Conservation (phyloP, 30 jellyfish, hydroid and myxozoan genomes). For the Catostylus mosaicus region DNA sequence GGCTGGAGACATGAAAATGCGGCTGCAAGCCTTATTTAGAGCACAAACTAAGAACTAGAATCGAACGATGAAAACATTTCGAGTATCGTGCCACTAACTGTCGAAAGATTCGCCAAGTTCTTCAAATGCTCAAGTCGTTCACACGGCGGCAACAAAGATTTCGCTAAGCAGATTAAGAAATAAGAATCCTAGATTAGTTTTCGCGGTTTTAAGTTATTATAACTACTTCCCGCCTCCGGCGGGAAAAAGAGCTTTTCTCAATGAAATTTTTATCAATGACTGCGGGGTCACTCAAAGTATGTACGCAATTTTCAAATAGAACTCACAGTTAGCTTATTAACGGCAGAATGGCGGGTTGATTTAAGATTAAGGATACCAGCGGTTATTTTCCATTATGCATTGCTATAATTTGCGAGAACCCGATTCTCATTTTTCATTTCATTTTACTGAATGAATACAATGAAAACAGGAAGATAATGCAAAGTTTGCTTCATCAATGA, state of each 20-base stretch:
- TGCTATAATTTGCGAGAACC: too few species aligned
- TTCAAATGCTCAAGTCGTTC: neutral
- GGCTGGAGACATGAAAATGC: too few species aligned
- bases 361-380: too few species aligned
- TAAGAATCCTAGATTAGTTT: neutral
- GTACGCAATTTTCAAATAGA: too few species aligned
- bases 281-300: neutral
- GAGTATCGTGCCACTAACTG: neutral
- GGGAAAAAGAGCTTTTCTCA: neutral
- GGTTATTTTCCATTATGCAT: too few species aligned
- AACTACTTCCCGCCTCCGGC: constrained; percentile 9
- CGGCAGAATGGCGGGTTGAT: too few species aligned
- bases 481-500: too few species aligned
- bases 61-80: neutral
- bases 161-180: neutral
- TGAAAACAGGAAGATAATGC: too few species aligned
- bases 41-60: neutral
- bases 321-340: too few species aligned
- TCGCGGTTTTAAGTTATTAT: constrained; percentile 1
- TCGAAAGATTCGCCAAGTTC: neutral
- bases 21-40: too few species aligned
- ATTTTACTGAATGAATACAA: too few species aligned
- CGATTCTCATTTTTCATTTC: too few species aligned
- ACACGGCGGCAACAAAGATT: neutral
- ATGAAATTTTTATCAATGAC: neutral